phyloP scores from a whole-genome alignment of 2,113 vertebrate species.

The Pristiophorus japonicus region DNA sequence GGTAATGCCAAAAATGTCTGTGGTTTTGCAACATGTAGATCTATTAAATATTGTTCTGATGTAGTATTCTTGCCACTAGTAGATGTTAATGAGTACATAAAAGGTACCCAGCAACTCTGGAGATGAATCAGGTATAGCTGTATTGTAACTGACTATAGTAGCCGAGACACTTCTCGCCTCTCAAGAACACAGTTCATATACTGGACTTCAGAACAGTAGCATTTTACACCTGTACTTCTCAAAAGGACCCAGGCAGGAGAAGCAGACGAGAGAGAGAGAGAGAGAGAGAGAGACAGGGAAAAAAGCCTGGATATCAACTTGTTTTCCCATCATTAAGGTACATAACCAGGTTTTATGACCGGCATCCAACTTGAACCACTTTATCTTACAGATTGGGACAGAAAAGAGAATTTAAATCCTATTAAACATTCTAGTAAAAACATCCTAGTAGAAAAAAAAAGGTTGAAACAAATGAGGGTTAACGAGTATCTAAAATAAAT shows the following conservation, averaged over 20 bases:
- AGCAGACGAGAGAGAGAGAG: not conserved
- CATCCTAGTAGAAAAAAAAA: not conserved
- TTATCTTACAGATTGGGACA: not conserved
- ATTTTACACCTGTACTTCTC: not conserved
- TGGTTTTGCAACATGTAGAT: not conserved
- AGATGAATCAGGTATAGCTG: not conserved
- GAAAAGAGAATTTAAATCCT: not conserved
- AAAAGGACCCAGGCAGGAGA: not conserved
- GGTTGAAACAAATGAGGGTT: too few relatives aligned
- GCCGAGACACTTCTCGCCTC: too few relatives aligned
- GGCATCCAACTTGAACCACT: not conserved
- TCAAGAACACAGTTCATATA: not conserved
- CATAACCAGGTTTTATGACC: not conserved
- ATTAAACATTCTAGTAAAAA: not conserved
- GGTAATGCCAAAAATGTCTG: not conserved
- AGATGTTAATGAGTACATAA: not conserved
- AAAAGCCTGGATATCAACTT: not conserved
- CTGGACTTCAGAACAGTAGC: not conserved
- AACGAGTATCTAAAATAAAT: not conserved
- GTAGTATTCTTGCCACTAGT: not conserved
- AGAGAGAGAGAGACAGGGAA: not conserved
- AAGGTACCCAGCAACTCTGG: not conserved
- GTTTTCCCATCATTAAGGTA: not conserved
- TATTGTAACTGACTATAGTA: not conserved
- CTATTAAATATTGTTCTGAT: not conserved